These are phyloP conservation scores for Engystomops pustulosus DNA, from an alignment of 2,113 vertebrate genomes.

Conservation along the genomic window DNA sequence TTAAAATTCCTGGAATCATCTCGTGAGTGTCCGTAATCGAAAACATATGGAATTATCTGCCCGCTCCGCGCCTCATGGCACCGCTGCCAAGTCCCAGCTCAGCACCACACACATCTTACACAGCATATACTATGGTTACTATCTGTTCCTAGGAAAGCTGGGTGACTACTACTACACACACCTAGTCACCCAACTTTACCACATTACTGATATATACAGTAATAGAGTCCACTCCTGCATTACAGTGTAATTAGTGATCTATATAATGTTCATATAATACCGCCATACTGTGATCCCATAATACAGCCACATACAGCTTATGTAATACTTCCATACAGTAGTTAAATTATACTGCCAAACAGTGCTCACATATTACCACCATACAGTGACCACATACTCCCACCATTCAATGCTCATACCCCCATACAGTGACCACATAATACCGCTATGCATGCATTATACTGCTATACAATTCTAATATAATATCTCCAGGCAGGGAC, in stretches of 20 bases:
- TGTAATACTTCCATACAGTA: not conserved
- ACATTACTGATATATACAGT: not conserved
- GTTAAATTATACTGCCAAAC: not conserved
- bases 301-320: too few species aligned
- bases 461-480: not conserved
- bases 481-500: not conserved
- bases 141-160: too few species aligned
- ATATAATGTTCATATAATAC: not conserved
- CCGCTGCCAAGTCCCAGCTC: not conserved
- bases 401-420: too few species aligned
- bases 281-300: not conserved
- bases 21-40: constrained; percentile 8
- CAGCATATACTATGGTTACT: too few species aligned
- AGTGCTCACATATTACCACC: not conserved
- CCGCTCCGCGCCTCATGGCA: not conserved
- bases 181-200: not conserved
- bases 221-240: not conserved
- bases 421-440: not conserved
- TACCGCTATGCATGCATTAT: not conserved
- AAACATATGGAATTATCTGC: constrained; percentile 21
- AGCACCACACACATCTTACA: too few species aligned
- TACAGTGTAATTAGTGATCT: not conserved
- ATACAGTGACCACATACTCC: not conserved
- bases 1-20: constrained; percentile 43
- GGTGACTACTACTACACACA: not conserved